These are phyloP conservation scores for Philaethria dido DNA, from an alignment of 2,888 invertebrate genomes.

Conservation along the genomic window DNA sequence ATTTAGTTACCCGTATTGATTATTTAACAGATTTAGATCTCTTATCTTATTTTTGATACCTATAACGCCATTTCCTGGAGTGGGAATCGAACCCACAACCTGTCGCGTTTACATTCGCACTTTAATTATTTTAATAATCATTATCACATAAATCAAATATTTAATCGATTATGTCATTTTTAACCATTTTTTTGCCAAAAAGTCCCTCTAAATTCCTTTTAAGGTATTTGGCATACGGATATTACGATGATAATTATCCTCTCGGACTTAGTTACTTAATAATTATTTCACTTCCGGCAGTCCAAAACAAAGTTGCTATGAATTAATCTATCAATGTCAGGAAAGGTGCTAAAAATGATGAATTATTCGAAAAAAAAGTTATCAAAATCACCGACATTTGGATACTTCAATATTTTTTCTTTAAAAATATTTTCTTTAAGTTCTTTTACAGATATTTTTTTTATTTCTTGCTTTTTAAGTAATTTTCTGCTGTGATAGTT, in stretches of 20 bases:
- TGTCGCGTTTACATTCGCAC: too few species aligned
- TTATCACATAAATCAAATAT: too few species aligned
- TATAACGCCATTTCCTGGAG: too few species aligned
- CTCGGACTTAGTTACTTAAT: background rate
- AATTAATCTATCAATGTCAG: conserved; percentile 26
- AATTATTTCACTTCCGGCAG: conserved; percentile 3
- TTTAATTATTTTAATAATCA: too few species aligned
- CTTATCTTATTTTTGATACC: background rate
- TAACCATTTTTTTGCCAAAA: background rate
- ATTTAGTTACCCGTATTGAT: background rate
- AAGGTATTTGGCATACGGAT: conserved; percentile 1
- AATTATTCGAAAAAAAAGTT: conserved; percentile 5
- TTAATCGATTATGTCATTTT: background rate
- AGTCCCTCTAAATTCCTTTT: background rate
- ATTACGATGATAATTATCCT: background rate
- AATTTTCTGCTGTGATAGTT: too few species aligned
- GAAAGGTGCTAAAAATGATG: conserved; percentile 25
- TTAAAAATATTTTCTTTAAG: background rate
- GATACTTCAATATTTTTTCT: too few species aligned
- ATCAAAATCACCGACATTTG: background rate
- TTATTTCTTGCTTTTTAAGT: background rate
- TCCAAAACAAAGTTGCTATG: background rate
- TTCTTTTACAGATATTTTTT: background rate
- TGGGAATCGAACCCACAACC: too few species aligned
- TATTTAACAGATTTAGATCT: background rate